Evolutionary conservation across 2,888 invertebrate species (phyloP), one percentile per base, ranked within the genome.

Genomic region (Corythucha ciliata): DNA sequence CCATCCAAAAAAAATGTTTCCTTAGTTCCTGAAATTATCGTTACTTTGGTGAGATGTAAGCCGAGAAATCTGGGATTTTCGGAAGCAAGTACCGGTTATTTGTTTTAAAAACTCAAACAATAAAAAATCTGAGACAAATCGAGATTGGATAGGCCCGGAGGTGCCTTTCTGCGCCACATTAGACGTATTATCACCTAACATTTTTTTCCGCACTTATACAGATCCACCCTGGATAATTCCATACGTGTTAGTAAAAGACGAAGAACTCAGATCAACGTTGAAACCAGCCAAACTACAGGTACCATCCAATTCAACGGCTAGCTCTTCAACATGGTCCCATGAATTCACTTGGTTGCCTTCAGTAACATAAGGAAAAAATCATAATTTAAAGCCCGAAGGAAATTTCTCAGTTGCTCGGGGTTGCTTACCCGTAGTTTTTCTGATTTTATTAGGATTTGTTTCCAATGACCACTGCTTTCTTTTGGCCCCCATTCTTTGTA

Each of bases 261-360:
- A 73, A 34, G 74, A 74, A 32, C 76, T 75, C 44, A 82, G 70
- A 64, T 83, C 83, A 21, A 78, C 77, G 16, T 80, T 80, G 32
- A 83, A 72, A 8, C 78, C 79, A 3, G 80, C 79, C 18, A 83
- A 70, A n/a, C 81, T 79, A 49, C 60, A 60, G 25, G 57, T 52
- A 36, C 79, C 79, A 66, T 83, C 82, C 62, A 83, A 79, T 66
- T 83, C 82, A 25, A 79, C 79, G 20, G 80, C 81, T 57, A 81
- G 75, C 62, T 80, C 80, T 52, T 77, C 77, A 48, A 75, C 74
- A 61, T 74, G 75, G 65, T 75, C 66, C 29, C 61, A 61, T 3
- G 53, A 48, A 33, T 54, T 57, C 36, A 56, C 48, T 16, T 49
- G 37, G 32, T 53, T 49, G 16, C 53, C 48, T 21, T 40, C 48